Evolutionary conservation across 2,888 invertebrate genomes (phyloP).

Genomic region (Melieria crassipennis): DNA sequence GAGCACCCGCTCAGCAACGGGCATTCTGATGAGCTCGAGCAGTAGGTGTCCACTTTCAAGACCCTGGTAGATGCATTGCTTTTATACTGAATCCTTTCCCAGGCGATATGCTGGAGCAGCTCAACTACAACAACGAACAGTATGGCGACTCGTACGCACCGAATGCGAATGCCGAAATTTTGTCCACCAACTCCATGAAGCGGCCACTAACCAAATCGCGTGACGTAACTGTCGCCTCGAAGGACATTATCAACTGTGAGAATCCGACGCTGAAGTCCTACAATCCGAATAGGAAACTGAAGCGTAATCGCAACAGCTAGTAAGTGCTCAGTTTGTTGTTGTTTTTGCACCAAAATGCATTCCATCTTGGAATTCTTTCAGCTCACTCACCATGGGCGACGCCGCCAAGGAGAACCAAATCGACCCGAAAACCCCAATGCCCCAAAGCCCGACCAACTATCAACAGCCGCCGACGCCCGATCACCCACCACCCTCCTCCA

Average conservation of each 20-base stretch:
- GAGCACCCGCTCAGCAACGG: constrained; percentile 52
- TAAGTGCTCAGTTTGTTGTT: constrained; percentile 43
- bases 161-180: constrained; percentile 51
- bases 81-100: not conserved
- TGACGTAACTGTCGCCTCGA: constrained; percentile 48
- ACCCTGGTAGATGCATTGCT: not conserved
- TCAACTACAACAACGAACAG: constrained; percentile 52
- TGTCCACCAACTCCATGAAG: constrained; percentile 54
- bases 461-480: constrained; percentile 93
- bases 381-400: constrained; percentile 47
- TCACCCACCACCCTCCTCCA: constrained; percentile 91
- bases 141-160: constrained; percentile 46
- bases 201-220: constrained; percentile 58
- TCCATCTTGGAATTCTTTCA: not conserved
- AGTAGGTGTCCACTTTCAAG: constrained; percentile 45
- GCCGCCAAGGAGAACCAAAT: constrained; percentile 58
- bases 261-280: constrained; percentile 61
- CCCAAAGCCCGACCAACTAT: constrained; percentile 89
- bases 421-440: constrained; percentile 66
- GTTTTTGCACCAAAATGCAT: not conserved
- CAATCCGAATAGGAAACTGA: constrained; percentile 64
- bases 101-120: constrained; percentile 57
- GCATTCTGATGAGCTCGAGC: constrained; percentile 54
- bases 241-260: constrained; percentile 54
- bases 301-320: constrained; percentile 62